Evolutionary conservation across 2,888 invertebrate genomes (phyloP).

Genomic region (Podabrus alpinus): DNA sequence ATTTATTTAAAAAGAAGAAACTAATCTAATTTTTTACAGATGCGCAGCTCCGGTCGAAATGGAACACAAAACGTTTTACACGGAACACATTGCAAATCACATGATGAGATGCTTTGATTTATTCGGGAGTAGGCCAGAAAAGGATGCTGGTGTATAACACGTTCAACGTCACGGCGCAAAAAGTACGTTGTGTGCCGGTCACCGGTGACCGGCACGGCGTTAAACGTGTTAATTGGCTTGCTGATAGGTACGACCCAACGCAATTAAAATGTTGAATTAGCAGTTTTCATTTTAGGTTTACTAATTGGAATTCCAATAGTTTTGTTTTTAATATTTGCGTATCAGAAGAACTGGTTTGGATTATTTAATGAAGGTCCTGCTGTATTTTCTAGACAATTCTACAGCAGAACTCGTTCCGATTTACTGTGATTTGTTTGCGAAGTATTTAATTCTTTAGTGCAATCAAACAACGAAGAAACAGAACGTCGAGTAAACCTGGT

Average conservation of each 20-base stretch:
- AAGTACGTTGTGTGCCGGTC: too few relatives aligned
- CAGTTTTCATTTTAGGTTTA: constrained; percentile 58
- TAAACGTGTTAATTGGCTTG: constrained; percentile 71
- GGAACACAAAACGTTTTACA: constrained; percentile 62
- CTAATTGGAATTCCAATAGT: constrained; percentile 71
- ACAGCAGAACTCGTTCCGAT: constrained; percentile 54
- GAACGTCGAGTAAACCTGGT: neutral
- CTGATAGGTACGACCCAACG: constrained; percentile 61
- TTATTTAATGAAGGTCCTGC: constrained; percentile 62
- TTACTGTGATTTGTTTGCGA: constrained; percentile 14
- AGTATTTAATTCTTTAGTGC: neutral
- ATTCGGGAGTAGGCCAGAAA: constrained; percentile 67
- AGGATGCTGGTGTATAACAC: constrained; percentile 70
- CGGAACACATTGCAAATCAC: constrained; percentile 61
- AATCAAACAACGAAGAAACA: neutral
- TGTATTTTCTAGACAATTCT: constrained; percentile 70
- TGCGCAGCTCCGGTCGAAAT: constrained; percentile 72
- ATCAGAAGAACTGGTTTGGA: constrained; percentile 69
- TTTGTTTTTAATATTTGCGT: constrained; percentile 62
- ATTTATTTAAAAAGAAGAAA: neutral
- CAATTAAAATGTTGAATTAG: neutral
- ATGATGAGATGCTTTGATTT: constrained; percentile 70
- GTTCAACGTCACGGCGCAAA: too few relatives aligned
- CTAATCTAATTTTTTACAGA: constrained; percentile 51
- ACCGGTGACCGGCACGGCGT: too few relatives aligned